A percentile compares a stretch with the other conserved stretches of the same genome.
Conservation (phyloP, 2,888 invertebrate genomes). For the Ophion slaviceki region DNA sequence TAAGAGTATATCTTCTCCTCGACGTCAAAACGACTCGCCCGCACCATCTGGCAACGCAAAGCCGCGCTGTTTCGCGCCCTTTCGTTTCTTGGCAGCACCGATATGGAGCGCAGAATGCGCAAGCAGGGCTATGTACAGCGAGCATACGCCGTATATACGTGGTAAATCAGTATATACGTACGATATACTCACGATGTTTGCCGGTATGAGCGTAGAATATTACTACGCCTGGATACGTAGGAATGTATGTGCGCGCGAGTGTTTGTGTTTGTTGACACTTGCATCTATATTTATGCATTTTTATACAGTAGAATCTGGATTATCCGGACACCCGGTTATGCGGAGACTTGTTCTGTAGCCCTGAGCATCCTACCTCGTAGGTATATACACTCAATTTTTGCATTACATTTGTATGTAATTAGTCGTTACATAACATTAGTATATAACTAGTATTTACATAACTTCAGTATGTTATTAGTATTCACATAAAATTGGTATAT, state of each 20-base stretch:
- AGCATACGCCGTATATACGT: slow-evolving; percentile 33
- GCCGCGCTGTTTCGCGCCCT: not conserved
- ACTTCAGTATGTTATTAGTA: no score
- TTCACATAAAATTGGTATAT: no score
- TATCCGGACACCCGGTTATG: no score
- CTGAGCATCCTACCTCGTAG: no score
- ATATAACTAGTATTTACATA: no score
- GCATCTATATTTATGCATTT: no score
- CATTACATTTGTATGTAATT: no score
- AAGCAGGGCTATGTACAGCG: slow-evolving; percentile 31
- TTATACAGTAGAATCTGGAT: no score
- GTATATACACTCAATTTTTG: no score
- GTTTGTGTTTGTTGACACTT: not conserved
- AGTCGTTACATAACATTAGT: no score
- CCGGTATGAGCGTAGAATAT: slow-evolving; percentile 1
- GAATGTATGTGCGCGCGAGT: not conserved
- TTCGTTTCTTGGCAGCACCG: not conserved
- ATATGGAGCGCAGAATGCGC: slow-evolving; percentile 33
- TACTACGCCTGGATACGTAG: not conserved
- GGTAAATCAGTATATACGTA: slow-evolving; percentile 29
- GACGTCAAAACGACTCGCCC: not conserved
- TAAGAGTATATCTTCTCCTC: slow-evolving; percentile 2
- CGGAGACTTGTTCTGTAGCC: no score
- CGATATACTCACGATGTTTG: not conserved
- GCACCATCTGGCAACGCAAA: not conserved